Evolutionary conservation across 2,797 vertebrate genomes (phyloP).

Genomic region (Tenualosa thibaudeaui): DNA sequence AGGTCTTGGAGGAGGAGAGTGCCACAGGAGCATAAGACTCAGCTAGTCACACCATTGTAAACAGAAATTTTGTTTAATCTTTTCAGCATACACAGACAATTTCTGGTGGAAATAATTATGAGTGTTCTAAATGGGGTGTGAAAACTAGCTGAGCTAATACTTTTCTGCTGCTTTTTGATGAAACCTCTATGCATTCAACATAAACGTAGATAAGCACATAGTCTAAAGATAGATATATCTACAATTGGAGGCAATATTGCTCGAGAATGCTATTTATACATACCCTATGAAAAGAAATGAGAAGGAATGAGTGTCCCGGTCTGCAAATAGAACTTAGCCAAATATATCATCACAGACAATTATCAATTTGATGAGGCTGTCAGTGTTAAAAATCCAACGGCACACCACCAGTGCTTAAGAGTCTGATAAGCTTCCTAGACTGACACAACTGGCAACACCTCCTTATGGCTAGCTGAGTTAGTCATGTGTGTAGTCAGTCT

Average conservation of each 20-base stretch:
- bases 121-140: not conserved
- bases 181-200: not conserved
- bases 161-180: not conserved
- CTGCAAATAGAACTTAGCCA: conserved; percentile 6
- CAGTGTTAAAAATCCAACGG: not conserved
- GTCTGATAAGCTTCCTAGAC: not conserved
- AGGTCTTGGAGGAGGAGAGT: conserved; percentile 37
- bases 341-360: not conserved
- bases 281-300: not conserved
- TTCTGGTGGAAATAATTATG: not conserved
- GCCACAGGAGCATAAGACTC: conserved; percentile 43
- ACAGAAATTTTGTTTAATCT: conserved; percentile 17
- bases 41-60: conserved; percentile 25
- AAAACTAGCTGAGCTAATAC: not conserved
- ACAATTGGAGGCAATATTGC: not conserved
- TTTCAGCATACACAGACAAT: conserved; percentile 19
- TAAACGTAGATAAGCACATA: not conserved
- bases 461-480: conserved; percentile 33
- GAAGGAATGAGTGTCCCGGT: not conserved
- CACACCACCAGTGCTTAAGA: not conserved
- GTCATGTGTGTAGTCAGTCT: conserved; percentile 40
- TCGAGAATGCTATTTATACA: not conserved
- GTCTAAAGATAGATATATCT: conserved; percentile 7
- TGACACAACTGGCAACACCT: conserved; percentile 21
- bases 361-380: conserved; percentile 1